Evolutionary conservation across 1,140 invertebrate genomes (phyloP).

Genomic region (Harlomillsia oculata): DNA sequence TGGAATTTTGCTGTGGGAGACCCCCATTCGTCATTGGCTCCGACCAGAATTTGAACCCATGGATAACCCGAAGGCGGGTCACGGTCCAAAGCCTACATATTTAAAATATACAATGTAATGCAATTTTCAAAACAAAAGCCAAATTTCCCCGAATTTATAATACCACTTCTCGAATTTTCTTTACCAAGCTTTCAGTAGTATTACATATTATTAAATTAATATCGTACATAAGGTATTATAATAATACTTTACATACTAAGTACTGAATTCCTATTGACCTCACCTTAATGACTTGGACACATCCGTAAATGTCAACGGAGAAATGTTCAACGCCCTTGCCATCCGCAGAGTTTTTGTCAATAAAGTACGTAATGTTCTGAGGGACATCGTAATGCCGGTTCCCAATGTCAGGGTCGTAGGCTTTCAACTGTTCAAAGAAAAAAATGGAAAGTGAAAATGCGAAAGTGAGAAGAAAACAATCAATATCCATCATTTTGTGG

Average conservation of each 20-base stretch:
- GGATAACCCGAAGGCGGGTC: constrained; percentile 74
- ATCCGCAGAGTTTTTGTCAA: too few relatives aligned
- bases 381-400: constrained; percentile 57
- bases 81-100: constrained; percentile 69
- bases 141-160: too few relatives aligned
- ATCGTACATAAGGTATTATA: too few relatives aligned
- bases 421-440: constrained; percentile 48
- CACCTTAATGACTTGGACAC: constrained; percentile 59
- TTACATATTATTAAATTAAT: too few relatives aligned
- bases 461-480: too few relatives aligned
- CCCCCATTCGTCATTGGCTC: constrained; percentile 69
- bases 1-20: constrained; percentile 46
- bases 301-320: constrained; percentile 60
- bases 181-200: too few relatives aligned
- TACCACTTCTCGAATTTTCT: too few relatives aligned
- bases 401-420: constrained; percentile 75
- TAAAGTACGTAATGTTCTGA: constrained; percentile 65
- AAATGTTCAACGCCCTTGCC: constrained; percentile 52
- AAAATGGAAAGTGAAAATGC: too few relatives aligned
- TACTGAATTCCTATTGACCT: too few relatives aligned
- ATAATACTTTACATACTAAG: not conserved
- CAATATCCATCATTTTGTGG: too few relatives aligned
- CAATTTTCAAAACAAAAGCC: not conserved
- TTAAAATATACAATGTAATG: constrained; percentile 14
- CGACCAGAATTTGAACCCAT: constrained; percentile 62